Conservation (phyloP, 1,140 invertebrate species). For the Heliconius eleuchia region DNA sequence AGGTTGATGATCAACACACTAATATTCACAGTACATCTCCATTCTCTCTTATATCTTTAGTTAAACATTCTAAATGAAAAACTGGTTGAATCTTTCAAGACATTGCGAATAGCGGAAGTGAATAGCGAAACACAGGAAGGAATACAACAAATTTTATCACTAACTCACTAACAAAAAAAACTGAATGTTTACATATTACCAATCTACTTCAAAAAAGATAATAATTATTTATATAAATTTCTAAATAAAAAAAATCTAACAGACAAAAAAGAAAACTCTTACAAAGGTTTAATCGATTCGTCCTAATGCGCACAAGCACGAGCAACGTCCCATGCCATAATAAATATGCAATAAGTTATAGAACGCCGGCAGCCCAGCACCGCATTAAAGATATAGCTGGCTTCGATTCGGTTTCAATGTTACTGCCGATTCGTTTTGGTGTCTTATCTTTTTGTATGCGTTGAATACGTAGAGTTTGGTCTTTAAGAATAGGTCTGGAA, state of each 20-base stretch:
- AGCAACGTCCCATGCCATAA: conserved; percentile 37
- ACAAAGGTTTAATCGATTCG: conserved; percentile 12
- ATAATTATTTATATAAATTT: too few species aligned
- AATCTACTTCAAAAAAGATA: too few species aligned
- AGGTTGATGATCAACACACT: too few species aligned
- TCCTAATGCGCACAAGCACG: conserved; percentile 32
- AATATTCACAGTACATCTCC: too few species aligned
- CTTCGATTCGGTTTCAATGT: conserved; percentile 46
- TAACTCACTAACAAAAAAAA: too few species aligned
- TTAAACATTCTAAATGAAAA: too few species aligned
- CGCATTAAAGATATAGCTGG: conserved; percentile 40
- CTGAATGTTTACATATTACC: too few species aligned
- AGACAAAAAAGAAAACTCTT: background rate
- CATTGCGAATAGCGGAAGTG: too few species aligned
- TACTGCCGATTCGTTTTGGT: conserved; percentile 40
- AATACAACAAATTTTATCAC: too few species aligned
- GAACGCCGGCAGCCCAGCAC: conserved; percentile 46
- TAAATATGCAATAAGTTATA: conserved; percentile 58
- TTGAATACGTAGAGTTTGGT: background rate
- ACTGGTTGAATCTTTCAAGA: too few species aligned
- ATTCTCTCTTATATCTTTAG: too few species aligned
- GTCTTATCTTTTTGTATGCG: conserved; percentile 19
- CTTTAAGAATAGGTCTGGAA: background rate
- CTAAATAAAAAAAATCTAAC: background rate
- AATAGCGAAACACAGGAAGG: too few species aligned